Evolutionary conservation across 30 jellyfish, hydroid and myxozoan species (phyloP), one percentile per base, ranked within the genome.

Genomic region (Hydractinia symbiolongicarpus): DNA sequence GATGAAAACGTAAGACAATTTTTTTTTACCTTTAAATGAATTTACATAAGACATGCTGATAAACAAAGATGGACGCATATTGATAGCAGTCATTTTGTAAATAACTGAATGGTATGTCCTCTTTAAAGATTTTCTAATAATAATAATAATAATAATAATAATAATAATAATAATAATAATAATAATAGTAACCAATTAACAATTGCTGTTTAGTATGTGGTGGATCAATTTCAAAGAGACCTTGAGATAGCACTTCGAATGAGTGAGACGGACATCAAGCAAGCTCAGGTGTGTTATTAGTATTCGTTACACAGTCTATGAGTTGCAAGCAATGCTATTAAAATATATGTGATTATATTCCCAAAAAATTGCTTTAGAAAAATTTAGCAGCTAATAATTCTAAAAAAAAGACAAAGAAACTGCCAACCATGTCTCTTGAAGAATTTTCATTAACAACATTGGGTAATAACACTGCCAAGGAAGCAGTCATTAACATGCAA

Each of bases 211-310:
- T 75, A 89, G 96, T 83, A 68, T 79, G 87, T 89, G 19, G 78
- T 84, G 16, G 84, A 61, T 67, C 94, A 89, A 71, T 89, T 89
- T 79, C 94, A 83, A 83, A 68, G 75, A 55, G 94, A 89, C 76
- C 75, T 89, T 7, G 61, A 83, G 87, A 86, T 73, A 64, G 96
- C 93, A 5, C 55, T 88, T 88, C 78, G 82, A 57, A 55, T 66
- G 50, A 88, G 96, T 82, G 57, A 73, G 57, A 84, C 76, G 17
- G 96, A 88, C 14, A 81, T 81, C 19, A 40, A 7, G 30, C 15
- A 74, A 74, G 50, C 72, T 50, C 60, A 44, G 83, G 83, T 74
- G 83, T 14, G 72, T 13, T 21, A 15, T 8, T 8, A n/a, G n/a
- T n/a, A 71, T 71, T n/a, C 2, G 9, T 6, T 30, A 30, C 44